Conservation (phyloP, 2,113 vertebrate species). For the Tylochromis polylepis region DNA sequence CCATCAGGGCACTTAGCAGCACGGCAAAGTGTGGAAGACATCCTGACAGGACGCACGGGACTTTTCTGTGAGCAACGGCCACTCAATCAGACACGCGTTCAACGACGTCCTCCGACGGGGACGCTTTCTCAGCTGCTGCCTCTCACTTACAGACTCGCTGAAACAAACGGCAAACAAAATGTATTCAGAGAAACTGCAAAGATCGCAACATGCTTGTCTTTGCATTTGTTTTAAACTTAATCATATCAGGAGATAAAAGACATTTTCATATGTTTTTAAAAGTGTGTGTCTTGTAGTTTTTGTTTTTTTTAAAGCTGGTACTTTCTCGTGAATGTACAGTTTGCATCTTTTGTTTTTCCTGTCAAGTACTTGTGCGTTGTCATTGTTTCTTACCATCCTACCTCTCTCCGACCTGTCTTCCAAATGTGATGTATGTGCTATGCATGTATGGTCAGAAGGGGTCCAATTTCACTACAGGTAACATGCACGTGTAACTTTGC, state of each 20-base stretch:
- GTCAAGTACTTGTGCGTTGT: background rate
- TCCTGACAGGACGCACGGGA: conserved; percentile 68
- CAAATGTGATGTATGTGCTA: too few relatives aligned
- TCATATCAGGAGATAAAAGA: too few relatives aligned
- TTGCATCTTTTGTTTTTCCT: background rate
- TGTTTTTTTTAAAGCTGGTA: background rate
- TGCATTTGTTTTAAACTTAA: too few relatives aligned
- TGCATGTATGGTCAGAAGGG: too few relatives aligned
- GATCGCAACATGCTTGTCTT: too few relatives aligned
- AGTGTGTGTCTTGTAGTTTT: fast-evolving
- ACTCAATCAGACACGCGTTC: background rate
- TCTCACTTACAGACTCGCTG: conserved; percentile 5
- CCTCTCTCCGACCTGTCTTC: too few relatives aligned
- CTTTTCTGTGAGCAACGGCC: conserved; percentile 49
- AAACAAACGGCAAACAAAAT: background rate
- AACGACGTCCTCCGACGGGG: background rate
- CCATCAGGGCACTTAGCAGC: conserved; percentile 74
- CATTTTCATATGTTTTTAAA: background rate
- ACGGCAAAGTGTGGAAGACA: conserved; percentile 65
- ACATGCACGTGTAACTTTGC: too few relatives aligned
- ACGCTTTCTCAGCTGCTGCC: background rate
- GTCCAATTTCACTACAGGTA: too few relatives aligned
- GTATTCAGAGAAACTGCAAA: background rate
- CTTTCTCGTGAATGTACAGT: too few relatives aligned
- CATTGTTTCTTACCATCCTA: too few relatives aligned